Percentiles rank a stretch among this genome's conserved stretches.
These are phyloP conservation scores for Corythornis madagascariensis DNA, from an alignment of 2,113 vertebrate genomes.

Conservation along the genomic window DNA sequence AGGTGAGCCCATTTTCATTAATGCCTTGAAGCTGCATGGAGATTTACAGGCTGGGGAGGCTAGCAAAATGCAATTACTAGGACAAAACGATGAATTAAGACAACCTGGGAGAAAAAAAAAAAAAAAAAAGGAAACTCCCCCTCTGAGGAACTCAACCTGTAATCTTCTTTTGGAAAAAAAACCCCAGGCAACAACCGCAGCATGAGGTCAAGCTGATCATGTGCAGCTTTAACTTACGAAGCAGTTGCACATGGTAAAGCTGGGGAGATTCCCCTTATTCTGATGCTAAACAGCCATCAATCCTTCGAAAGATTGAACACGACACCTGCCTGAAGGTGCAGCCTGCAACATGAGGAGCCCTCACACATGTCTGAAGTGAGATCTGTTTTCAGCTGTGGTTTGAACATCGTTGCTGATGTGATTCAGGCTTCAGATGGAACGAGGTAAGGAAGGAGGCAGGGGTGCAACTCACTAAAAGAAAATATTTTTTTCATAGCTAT, in stretches of 20 bases:
- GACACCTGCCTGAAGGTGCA: neutral
- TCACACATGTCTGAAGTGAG: neutral
- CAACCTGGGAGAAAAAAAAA: fast-evolving
- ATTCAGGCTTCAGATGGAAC: neutral
- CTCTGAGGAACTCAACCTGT: neutral
- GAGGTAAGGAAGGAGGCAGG: neutral
- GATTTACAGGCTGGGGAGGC: neutral
- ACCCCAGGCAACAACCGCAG: neutral
- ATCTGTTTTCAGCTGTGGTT: fast-evolving
- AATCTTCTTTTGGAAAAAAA: neutral
- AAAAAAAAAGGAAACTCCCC: neutral
- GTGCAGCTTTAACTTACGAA: neutral
- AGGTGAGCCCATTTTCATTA: neutral
- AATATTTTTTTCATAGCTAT: neutral
- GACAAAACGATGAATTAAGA: neutral
- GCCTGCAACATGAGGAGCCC: neutral
- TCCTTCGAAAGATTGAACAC: neutral
- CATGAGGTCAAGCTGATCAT: conserved; percentile 27
- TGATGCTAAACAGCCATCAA: neutral
- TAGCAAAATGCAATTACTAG: neutral
- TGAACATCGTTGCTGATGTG: neutral
- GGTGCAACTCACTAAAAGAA: neutral
- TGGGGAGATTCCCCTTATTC: neutral
- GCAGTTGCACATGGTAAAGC: neutral
- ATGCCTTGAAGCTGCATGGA: neutral